Evolutionary conservation across 2,888 invertebrate species (phyloP).

Genomic region (Himalopsyche kuldschensis): DNA sequence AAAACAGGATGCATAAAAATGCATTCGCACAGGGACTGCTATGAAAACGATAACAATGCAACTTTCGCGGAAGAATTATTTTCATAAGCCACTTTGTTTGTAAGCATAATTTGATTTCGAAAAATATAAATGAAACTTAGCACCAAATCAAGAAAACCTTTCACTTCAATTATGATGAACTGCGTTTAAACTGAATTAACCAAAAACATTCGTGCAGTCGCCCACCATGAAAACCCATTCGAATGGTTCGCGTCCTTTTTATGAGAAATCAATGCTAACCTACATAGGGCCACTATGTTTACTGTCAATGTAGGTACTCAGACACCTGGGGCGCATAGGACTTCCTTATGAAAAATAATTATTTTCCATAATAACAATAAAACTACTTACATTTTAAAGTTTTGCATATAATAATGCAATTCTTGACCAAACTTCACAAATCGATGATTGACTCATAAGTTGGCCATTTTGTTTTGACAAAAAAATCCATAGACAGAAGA

Average conservation of each 20-base stretch:
- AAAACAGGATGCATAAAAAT: constrained; percentile 21
- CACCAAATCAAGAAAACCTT: background rate
- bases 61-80: constrained; percentile 7
- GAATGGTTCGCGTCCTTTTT: constrained; percentile 30
- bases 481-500: constrained; percentile 20
- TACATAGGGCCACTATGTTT: constrained; percentile 23
- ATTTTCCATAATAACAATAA: background rate
- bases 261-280: constrained; percentile 30
- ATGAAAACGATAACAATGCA: constrained; percentile 26
- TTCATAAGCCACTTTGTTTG: constrained; percentile 6
- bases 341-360: background rate
- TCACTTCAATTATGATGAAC: background rate
- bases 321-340: background rate
- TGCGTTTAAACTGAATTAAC: background rate
- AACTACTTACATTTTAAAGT: constrained; percentile 28
- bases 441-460: constrained; percentile 37
- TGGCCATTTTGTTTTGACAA: constrained; percentile 41
- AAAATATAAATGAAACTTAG: constrained; percentile 24
- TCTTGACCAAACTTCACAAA: constrained; percentile 27
- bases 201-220: constrained; percentile 2
- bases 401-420: constrained; percentile 26
- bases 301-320: background rate
- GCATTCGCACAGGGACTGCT: constrained; percentile 21
- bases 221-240: constrained; percentile 26
- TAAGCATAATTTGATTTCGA: background rate